These are phyloP conservation scores for Artemisiospiza belli DNA, from an alignment of 2,113 vertebrate species.

Conservation along the genomic window DNA sequence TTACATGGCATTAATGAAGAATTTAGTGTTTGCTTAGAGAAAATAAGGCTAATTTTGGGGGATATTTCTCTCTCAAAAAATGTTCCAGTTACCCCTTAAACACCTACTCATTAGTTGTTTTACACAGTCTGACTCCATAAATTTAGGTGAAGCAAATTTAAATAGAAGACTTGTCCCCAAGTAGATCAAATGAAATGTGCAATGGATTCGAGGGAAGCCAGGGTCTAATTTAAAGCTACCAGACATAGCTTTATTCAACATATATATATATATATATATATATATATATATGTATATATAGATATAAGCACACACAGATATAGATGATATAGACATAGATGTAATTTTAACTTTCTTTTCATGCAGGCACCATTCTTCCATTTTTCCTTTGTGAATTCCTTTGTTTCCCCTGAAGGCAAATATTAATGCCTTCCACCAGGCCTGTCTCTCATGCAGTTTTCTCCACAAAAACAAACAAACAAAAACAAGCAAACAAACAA, in stretches of 20 bases:
- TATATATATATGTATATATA: background rate
- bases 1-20: background rate
- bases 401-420: background rate
- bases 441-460: background rate
- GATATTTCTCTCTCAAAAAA: background rate
- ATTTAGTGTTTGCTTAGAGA: background rate
- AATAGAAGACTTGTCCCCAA: background rate
- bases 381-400: background rate
- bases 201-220: background rate
- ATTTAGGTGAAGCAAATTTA: background rate
- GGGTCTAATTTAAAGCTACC: background rate
- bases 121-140: background rate
- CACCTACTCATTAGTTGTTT: background rate
- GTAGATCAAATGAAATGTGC: background rate
- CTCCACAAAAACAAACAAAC: background rate
- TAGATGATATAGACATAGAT: background rate
- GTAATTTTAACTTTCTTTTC: background rate
- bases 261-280: background rate
- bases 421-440: background rate
- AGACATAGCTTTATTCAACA: background rate
- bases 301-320: background rate
- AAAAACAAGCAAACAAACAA: background rate
- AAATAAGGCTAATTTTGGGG: background rate
- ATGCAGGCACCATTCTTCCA: background rate
- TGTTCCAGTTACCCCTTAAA: background rate